Evolutionary conservation across 2,888 invertebrate genomes (phyloP).

Genomic region (Lithophane ornitopus): DNA sequence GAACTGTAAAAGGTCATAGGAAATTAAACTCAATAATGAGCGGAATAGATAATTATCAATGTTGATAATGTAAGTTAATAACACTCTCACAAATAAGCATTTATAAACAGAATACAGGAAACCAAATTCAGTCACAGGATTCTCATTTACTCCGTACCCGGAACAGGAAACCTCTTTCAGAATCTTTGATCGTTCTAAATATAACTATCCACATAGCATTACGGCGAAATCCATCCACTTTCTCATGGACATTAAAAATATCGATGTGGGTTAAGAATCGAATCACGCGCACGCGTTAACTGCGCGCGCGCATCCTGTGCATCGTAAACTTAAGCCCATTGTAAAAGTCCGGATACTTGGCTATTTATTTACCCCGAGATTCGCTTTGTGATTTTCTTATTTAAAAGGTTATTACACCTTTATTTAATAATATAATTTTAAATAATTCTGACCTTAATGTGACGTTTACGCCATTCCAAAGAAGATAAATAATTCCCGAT

Average conservation of each 20-base stretch:
- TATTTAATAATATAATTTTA: not conserved
- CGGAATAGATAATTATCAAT: not conserved
- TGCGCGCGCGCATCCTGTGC: slow-evolving; percentile 64
- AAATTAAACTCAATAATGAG: not conserved
- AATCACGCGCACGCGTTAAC: slow-evolving; percentile 68
- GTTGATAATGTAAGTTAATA: not conserved
- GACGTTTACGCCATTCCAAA: slow-evolving; percentile 7
- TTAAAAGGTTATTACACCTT: slow-evolving; percentile 19
- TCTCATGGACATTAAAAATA: slow-evolving; percentile 62
- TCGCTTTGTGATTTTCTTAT: slow-evolving; percentile 40
- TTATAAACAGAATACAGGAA: slow-evolving; percentile 6
- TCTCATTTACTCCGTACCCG: slow-evolving; percentile 20
- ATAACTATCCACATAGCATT: slow-evolving; percentile 27
- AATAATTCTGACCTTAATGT: slow-evolving; percentile 8
- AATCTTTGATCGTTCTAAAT: slow-evolving; percentile 45
- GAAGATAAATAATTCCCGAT: slow-evolving; percentile 35
- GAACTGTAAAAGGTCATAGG: too few relatives aligned
- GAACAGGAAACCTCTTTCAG: slow-evolving; percentile 46
- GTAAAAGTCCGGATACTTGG: slow-evolving; percentile 56
- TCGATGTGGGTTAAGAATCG: slow-evolving; percentile 68
- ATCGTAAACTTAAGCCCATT: slow-evolving; percentile 57
- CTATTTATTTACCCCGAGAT: slow-evolving; percentile 54
- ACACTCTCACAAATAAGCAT: not conserved
- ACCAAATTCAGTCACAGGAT: slow-evolving; percentile 4
- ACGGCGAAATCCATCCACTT: slow-evolving; percentile 57